Percentiles rank a stretch among this genome's conserved stretches.
Evolutionary conservation across 2,888 invertebrate species (phyloP).

Genomic region (Trachelus troglodyta): DNA sequence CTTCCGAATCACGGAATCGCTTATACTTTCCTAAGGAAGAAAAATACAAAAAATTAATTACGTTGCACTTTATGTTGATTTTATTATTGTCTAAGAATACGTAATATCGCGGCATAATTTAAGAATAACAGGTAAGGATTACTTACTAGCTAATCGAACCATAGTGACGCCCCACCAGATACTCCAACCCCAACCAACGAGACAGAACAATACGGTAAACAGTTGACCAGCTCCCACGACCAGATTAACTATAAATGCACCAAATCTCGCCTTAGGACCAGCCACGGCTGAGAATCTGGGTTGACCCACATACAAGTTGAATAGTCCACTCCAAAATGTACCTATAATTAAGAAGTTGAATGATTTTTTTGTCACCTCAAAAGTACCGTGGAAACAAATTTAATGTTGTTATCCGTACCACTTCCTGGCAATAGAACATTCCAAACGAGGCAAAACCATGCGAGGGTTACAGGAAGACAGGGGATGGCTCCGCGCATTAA

Average conservation of each 20-base stretch:
- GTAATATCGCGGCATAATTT: not conserved
- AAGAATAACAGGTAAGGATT: not conserved
- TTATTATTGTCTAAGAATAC: not conserved
- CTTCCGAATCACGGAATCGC: conserved; percentile 60
- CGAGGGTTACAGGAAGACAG: conserved; percentile 85
- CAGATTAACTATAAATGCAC: conserved; percentile 86
- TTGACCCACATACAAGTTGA: conserved; percentile 89
- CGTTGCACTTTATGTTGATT: not conserved
- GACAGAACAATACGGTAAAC: conserved; percentile 93
- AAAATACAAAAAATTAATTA: conserved; percentile 10
- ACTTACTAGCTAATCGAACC: conserved; percentile 89
- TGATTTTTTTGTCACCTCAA: not conserved
- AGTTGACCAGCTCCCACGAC: conserved; percentile 89
- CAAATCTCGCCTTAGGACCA: conserved; percentile 79
- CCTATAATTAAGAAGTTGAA: conserved; percentile 70
- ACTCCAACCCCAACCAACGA: conserved; percentile 98
- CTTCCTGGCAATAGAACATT: conserved; percentile 83
- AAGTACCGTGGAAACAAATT: not conserved
- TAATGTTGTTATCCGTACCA: conserved; percentile 68
- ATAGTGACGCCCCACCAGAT: conserved; percentile 98
- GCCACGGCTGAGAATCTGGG: conserved; percentile 88
- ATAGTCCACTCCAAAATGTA: conserved; percentile 88
- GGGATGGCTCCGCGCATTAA: conserved; percentile 94
- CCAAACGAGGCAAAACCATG: conserved; percentile 88
- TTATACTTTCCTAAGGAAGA: conserved; percentile 57